phyloP scores from a whole-genome alignment of 2,888 invertebrate genomes.

The Sabatieria punctata region DNA sequence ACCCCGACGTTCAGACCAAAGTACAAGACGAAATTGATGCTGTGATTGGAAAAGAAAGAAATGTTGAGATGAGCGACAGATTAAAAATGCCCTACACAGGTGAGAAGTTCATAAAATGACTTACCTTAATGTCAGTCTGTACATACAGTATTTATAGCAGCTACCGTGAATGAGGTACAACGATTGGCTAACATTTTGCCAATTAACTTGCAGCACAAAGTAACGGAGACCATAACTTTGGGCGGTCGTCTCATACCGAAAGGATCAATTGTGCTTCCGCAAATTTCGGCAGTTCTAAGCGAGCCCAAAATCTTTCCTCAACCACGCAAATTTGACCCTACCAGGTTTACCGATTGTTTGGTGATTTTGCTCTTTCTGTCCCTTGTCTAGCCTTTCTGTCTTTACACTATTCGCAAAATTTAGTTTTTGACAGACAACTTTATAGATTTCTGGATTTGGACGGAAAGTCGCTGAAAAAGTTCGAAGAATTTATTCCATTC shows the following conservation, averaged over 20 bases:
- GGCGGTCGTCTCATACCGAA: background rate
- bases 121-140: too few relatives aligned
- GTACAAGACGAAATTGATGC: conserved; percentile 71
- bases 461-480: too few relatives aligned
- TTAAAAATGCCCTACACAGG: too few relatives aligned
- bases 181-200: conserved; percentile 49
- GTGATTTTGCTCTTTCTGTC: too few relatives aligned
- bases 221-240: background rate
- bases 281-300: background rate
- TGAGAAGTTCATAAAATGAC: too few relatives aligned
- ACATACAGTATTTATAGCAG: conserved; percentile 58
- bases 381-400: too few relatives aligned
- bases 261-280: background rate
- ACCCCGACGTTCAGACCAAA: conserved; percentile 58
- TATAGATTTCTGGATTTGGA: too few relatives aligned
- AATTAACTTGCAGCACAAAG: background rate
- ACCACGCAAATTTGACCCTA: background rate
- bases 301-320: background rate
- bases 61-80: too few relatives aligned
- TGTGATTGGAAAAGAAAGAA: conserved; percentile 41
- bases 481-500: too few relatives aligned
- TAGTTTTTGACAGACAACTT: too few relatives aligned
- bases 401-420: too few relatives aligned
- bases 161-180: conserved; percentile 67
- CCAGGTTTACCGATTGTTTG: too few relatives aligned